A percentile compares a stretch with the other conserved stretches of the same genome.
Conservation (phyloP, 2,797 vertebrate species). For the Macroramphosus scolopax region DNA sequence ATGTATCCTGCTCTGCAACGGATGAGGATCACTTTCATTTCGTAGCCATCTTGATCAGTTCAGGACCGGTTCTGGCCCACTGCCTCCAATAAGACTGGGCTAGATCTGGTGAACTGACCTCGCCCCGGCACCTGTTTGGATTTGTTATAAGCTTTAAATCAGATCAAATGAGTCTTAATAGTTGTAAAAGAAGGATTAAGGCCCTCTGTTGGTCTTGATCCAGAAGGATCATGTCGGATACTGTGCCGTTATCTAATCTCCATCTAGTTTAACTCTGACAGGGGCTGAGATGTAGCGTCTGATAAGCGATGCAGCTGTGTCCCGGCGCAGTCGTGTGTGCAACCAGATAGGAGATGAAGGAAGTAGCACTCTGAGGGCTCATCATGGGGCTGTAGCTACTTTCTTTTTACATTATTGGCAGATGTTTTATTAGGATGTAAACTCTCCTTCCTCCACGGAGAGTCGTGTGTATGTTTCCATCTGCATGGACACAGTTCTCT, state of each 20-base stretch:
- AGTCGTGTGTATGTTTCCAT: constrained; percentile 22
- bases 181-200: too few relatives aligned
- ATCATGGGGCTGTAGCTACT: constrained; percentile 15
- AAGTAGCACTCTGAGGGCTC: constrained; percentile 32
- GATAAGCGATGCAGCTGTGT: constrained; percentile 18
- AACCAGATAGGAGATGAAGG: constrained; percentile 22
- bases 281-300: constrained; percentile 14
- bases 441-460: constrained; percentile 13
- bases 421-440: constrained; percentile 24
- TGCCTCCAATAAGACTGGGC: too few relatives aligned
- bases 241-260: background rate
- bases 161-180: too few relatives aligned
- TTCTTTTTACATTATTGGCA: constrained; percentile 23
- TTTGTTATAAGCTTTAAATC: too few relatives aligned
- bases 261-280: constrained; percentile 1
- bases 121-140: too few relatives aligned
- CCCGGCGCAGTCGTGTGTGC: constrained; percentile 7
- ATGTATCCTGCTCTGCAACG: too few relatives aligned
- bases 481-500: constrained; percentile 26
- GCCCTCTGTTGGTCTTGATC: too few relatives aligned
- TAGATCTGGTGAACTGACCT: too few relatives aligned
- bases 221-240: background rate
- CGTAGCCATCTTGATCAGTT: too few relatives aligned
- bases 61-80: too few relatives aligned
- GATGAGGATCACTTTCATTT: too few relatives aligned